These are phyloP conservation scores for Macropis europaea DNA, from an alignment of 2,888 invertebrate species.

Conservation along the genomic window DNA sequence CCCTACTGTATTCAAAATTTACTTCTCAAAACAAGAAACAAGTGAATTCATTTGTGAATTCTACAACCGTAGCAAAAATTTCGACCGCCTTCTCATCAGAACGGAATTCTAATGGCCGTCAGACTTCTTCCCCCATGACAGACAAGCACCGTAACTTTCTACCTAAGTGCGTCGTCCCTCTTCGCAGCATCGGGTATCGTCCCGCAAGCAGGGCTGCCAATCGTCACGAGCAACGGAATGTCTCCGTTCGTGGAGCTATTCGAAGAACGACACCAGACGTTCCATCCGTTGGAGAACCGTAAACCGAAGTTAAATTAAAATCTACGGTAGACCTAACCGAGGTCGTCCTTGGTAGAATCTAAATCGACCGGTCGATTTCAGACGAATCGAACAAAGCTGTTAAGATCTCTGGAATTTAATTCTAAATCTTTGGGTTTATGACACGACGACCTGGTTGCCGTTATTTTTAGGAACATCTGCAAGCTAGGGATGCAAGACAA, in stretches of 20 bases:
- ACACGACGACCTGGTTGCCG: no score
- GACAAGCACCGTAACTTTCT: constrained; percentile 20
- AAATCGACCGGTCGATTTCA: no score
- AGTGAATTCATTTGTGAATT: no score
- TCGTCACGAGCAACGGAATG: constrained; percentile 31
- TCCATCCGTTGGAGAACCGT: constrained; percentile 22
- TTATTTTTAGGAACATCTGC: no score
- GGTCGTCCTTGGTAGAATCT: no score
- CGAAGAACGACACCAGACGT: constrained; percentile 34
- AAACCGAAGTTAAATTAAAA: constrained; percentile 35
- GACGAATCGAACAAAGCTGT: no score
- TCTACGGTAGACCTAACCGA: neutral
- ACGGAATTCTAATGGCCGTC: constrained; percentile 37
- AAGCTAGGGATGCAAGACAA: no score
- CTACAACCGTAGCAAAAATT: neutral
- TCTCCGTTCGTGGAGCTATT: constrained; percentile 33
- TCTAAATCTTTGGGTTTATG: no score
- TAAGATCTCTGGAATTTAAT: no score
- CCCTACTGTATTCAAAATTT: no score
- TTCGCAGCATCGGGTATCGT: neutral
- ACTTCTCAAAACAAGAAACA: no score
- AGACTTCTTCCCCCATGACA: constrained; percentile 18
- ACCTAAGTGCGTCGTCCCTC: constrained; percentile 15
- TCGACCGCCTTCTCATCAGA: constrained; percentile 16
- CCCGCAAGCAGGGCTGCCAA: constrained; percentile 20